phyloP scores from a whole-genome alignment of 2,797 vertebrate species.

The Gymnothorax reevesii region DNA sequence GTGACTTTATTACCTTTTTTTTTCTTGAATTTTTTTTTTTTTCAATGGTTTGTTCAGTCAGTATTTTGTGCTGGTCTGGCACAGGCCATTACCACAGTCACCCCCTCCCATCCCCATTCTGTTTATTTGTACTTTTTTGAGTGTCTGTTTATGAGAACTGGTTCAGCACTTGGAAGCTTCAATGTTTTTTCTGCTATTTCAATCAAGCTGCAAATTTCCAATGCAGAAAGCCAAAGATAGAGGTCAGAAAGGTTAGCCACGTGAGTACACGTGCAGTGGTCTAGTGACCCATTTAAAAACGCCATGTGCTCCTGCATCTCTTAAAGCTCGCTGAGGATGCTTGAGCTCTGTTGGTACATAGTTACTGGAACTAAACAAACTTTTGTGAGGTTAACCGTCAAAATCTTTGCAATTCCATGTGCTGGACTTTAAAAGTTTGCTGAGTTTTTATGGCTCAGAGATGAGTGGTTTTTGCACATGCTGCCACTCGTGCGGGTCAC shows the following conservation, averaged over 20 bases:
- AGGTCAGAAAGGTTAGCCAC: slow-evolving; percentile 40
- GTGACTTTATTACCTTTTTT: slow-evolving; percentile 30
- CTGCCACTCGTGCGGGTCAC: slow-evolving; percentile 57
- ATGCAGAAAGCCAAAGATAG: slow-evolving; percentile 29
- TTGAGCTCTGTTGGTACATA: slow-evolving; percentile 52
- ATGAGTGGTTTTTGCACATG: slow-evolving; percentile 59
- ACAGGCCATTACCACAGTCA: slow-evolving; percentile 57
- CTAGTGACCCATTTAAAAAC: slow-evolving; percentile 71
- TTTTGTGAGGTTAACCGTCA: slow-evolving; percentile 57
- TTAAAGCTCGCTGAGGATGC: slow-evolving; percentile 47
- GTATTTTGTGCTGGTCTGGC: slow-evolving; percentile 49
- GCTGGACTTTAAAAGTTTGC: slow-evolving; percentile 56
- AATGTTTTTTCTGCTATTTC: slow-evolving; percentile 69
- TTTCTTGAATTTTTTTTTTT: slow-evolving; percentile 47
- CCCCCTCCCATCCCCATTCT: slow-evolving; percentile 61
- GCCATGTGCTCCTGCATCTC: slow-evolving; percentile 61
- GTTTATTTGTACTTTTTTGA: slow-evolving; percentile 67
- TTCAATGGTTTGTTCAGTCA: slow-evolving; percentile 40
- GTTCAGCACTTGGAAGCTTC: slow-evolving; percentile 57
- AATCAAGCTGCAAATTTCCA: slow-evolving; percentile 62
- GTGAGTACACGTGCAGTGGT: slow-evolving; percentile 70
- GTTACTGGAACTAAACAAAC: slow-evolving; percentile 59
- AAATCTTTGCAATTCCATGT: slow-evolving; percentile 50
- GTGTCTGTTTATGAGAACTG: slow-evolving; percentile 58
- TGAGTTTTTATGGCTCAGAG: slow-evolving; percentile 61